These are phyloP conservation scores for Bacillus rossius DNA, from an alignment of 1,140 invertebrate genomes.

Conservation along the genomic window DNA sequence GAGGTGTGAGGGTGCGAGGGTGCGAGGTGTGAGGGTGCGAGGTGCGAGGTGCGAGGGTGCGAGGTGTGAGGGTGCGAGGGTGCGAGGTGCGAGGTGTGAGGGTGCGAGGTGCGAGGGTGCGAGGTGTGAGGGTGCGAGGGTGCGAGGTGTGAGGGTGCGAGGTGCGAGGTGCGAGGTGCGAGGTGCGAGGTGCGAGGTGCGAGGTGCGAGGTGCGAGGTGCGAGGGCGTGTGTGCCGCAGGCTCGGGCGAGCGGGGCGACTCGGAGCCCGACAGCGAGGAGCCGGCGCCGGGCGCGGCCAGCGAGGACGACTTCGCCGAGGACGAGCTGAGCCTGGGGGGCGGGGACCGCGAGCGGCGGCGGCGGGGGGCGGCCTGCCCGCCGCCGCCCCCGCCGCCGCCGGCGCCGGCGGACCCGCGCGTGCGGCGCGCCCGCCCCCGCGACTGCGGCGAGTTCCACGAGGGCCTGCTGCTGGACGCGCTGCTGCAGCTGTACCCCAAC, in stretches of 20 bases:
- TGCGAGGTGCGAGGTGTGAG: too few relatives aligned
- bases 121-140: too few relatives aligned
- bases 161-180: too few relatives aligned
- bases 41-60: too few relatives aligned
- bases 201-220: background rate
- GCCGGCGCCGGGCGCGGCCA: conserved; percentile 45
- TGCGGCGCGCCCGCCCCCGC: conserved; percentile 25
- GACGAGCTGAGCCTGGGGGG: conserved; percentile 54
- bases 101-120: too few relatives aligned
- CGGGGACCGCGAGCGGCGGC: conserved; percentile 26
- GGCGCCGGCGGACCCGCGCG: conserved; percentile 8
- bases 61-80: too few relatives aligned
- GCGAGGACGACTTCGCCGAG: conserved; percentile 63
- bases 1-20: too few relatives aligned
- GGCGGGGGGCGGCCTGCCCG: conserved; percentile 14
- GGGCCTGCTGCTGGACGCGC: conserved; percentile 57
- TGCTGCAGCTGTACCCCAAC: conserved; percentile 53
- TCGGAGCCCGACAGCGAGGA: conserved; percentile 53
- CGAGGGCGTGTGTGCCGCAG: conserved; percentile 22
- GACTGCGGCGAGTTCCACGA: conserved; percentile 52
- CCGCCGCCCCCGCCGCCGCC: background rate
- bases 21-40: too few relatives aligned
- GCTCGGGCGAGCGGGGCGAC: conserved; percentile 35
- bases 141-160: too few relatives aligned
- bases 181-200: too few relatives aligned